Conservation (phyloP, 2,888 invertebrate species). For the Drosophila mercatorum region DNA sequence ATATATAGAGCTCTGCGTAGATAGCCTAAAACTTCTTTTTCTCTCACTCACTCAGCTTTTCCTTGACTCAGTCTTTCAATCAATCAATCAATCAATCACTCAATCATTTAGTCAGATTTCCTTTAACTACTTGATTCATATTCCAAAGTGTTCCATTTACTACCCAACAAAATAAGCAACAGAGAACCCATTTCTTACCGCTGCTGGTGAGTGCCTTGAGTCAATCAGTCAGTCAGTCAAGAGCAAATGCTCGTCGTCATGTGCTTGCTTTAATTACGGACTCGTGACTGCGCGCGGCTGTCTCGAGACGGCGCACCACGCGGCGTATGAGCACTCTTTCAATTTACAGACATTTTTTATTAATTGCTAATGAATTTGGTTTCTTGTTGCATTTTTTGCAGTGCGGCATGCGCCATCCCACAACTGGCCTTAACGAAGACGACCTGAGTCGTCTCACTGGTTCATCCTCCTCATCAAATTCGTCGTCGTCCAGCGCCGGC, state of each 20-base stretch:
- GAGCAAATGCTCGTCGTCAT: constrained; percentile 24
- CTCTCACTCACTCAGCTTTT: no score
- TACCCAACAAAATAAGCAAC: no score
- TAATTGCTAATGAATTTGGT: background rate
- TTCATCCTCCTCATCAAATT: constrained; percentile 83
- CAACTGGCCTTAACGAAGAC: constrained; percentile 85
- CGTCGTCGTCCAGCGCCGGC: constrained; percentile 76
- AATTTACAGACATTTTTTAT: constrained; percentile 10
- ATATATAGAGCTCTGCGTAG: background rate
- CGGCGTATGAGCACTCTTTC: constrained; percentile 24
- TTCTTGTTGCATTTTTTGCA: constrained; percentile 58
- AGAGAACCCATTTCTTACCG: no score
- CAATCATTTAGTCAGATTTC: background rate
- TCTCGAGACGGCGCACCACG: constrained; percentile 30
- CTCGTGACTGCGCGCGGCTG: constrained; percentile 34
- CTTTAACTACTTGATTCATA: background rate
- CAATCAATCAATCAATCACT: background rate
- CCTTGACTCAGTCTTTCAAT: background rate
- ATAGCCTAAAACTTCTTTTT: background rate
- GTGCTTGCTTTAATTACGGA: constrained; percentile 17
- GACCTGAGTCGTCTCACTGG: constrained; percentile 85
- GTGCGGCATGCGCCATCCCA: constrained; percentile 86
- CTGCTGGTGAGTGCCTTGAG: background rate
- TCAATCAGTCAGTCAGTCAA: constrained; percentile 3
- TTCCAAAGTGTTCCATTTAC: background rate